A percentile compares a stretch with the other conserved stretches of the same genome.
These are phyloP conservation scores for Rattus rattus DNA, from an alignment of 2,113 vertebrate genomes.

Conservation along the genomic window DNA sequence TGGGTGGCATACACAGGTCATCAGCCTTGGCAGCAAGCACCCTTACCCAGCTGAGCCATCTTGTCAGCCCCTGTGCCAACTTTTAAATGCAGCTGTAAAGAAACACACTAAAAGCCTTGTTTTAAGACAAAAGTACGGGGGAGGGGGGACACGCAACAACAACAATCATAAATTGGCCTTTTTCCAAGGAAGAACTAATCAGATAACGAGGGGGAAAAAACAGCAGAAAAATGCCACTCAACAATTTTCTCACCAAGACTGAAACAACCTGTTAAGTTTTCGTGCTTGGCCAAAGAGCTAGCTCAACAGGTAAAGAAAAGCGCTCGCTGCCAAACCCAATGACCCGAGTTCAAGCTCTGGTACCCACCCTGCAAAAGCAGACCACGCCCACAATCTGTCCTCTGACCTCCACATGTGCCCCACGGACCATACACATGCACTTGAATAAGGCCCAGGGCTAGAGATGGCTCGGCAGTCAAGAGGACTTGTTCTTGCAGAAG, in stretches of 20 bases:
- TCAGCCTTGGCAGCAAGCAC: neutral
- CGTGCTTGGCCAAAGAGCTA: neutral
- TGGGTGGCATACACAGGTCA: neutral
- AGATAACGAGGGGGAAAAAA: neutral
- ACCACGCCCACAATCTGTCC: neutral
- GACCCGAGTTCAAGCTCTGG: neutral
- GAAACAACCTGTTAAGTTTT: constrained; percentile 28
- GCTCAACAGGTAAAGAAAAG: neutral
- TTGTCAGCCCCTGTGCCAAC: constrained; percentile 40
- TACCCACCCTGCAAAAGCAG: neutral
- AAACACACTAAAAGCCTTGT: constrained; percentile 66
- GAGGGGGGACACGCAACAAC: constrained; percentile 41
- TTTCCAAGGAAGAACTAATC: constrained; percentile 7
- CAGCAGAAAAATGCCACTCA: constrained; percentile 29
- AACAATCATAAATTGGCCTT: constrained; percentile 55
- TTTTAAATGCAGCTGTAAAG: constrained; percentile 65
- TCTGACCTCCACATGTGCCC: neutral
- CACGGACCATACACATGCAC: neutral
- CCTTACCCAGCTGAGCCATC: neutral
- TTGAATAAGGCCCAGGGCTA: neutral
- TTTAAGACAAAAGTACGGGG: constrained; percentile 62
- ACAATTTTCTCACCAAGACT: constrained; percentile 41
- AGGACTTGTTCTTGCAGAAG: neutral
- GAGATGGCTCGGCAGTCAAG: neutral
- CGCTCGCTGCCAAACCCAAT: neutral